Evolutionary conservation across 2,113 vertebrate genomes (phyloP), one percentile per base, ranked within the genome.

Genomic region (Platysteira castanea): DNA sequence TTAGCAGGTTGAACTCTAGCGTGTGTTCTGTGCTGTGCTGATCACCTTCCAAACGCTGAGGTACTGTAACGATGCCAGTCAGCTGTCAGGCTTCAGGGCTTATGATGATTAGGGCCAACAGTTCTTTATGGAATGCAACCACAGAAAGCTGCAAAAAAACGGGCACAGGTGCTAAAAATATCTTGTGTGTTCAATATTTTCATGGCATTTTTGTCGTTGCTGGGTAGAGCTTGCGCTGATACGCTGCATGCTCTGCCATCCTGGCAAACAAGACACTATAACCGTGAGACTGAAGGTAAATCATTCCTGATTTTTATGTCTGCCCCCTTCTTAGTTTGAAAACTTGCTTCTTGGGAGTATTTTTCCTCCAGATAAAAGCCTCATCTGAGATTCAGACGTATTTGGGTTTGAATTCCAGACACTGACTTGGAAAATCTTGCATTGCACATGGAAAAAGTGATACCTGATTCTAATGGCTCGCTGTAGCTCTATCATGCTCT

Each of bases 361-460:
- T 95, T 97, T 95, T 92, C 84, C 67, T 95, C 50, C 71, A 95
- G 96, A 96, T 96, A 96, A 95, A 96, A 94, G 71, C 59, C 56
- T 90, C 93, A 95, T 95, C 84, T 88, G 75, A 91, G 71, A 94
- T 90, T 90, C 95, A 97, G 96, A 97, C 79, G 0, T 96, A 91
- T 96, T 96, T 96, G 95, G 84, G 95, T 94, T 96, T 90, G 95
- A 96, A 94, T 97, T 97, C 96, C 95, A 97, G 96, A 96, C 95
- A 80, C 28, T 73, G 74, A 91, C 94, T 96, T 95, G 95, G 94
- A 97, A 97, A 96, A 80, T 85, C 84, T 90, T 93, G 59, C 92
- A 41, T 52, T 91, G 78, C 93, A 70, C 69, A 93, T 96, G 95
- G 96, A 97, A 97, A 96, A 96, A 90, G 82, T 96, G 95, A 95